phyloP scores from a whole-genome alignment of 2,113 vertebrate genomes.

The Diglossa brunneiventris region DNA sequence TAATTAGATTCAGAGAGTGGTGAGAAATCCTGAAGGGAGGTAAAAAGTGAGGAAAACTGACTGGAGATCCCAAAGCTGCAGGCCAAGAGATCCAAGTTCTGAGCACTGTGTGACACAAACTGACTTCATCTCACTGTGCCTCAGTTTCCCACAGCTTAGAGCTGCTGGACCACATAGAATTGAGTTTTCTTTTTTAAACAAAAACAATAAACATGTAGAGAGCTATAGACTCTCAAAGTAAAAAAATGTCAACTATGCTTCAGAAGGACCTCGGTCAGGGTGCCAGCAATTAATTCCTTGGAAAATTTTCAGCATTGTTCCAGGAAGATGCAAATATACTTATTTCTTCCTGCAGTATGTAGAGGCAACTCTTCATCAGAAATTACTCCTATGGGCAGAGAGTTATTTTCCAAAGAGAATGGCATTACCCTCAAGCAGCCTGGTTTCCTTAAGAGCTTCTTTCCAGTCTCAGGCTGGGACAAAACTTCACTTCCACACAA shows the following conservation, averaged over 20 bases:
- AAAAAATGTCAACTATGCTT: neutral
- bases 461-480: neutral
- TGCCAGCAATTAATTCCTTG: neutral
- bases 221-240: neutral
- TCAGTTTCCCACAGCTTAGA: neutral
- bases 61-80: neutral
- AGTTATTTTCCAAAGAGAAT: neutral
- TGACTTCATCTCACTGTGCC: neutral
- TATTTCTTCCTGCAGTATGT: neutral
- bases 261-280: neutral
- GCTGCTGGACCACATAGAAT: neutral
- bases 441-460: neutral
- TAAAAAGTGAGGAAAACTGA: neutral
- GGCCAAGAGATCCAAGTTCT: neutral
- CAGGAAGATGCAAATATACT: neutral
- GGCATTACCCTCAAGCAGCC: neutral
- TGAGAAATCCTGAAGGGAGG: neutral
- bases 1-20: neutral
- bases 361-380: neutral
- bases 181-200: neutral
- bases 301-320: neutral
- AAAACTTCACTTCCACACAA: neutral
- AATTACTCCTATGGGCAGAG: neutral
- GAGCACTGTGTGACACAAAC: neutral
- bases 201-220: neutral